These are phyloP conservation scores for Prenolepis imparis DNA, from an alignment of 2,888 invertebrate species.

Conservation along the genomic window DNA sequence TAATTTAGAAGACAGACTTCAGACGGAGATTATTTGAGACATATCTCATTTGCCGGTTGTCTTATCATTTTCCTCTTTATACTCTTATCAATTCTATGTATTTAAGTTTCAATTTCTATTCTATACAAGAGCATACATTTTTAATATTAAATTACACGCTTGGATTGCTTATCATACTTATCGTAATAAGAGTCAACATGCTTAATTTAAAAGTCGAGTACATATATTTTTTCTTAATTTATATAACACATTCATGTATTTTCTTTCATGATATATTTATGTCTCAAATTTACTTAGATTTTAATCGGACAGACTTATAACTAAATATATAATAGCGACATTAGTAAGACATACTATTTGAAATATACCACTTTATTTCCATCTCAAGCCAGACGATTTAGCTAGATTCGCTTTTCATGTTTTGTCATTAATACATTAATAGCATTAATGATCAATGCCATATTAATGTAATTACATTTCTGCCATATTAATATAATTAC, in stretches of 20 bases:
- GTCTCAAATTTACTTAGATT: neutral
- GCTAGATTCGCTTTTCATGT: neutral
- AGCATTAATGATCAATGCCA: constrained; percentile 22
- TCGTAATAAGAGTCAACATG: neutral
- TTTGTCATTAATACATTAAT: constrained; percentile 15
- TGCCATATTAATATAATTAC: neutral
- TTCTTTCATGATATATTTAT: neutral
- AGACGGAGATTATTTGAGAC: neutral
- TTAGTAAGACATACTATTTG: neutral
- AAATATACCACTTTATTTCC: neutral
- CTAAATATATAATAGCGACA: neutral
- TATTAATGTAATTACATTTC: neutral
- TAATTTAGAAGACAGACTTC: neutral
- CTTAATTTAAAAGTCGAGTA: neutral
- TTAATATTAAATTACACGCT: constrained; percentile 8
- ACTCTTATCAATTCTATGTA: neutral
- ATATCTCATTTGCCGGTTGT: neutral
- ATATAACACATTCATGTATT: neutral
- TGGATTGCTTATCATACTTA: neutral
- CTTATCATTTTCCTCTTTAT: neutral
- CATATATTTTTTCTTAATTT: neutral
- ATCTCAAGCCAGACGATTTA: neutral
- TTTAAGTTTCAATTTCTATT: neutral
- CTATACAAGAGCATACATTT: neutral
- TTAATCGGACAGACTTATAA: neutral